Evolutionary conservation across 2,888 invertebrate species (phyloP), one percentile per base, ranked within the genome.

Genomic region (Drosophila setosimentum): DNA sequence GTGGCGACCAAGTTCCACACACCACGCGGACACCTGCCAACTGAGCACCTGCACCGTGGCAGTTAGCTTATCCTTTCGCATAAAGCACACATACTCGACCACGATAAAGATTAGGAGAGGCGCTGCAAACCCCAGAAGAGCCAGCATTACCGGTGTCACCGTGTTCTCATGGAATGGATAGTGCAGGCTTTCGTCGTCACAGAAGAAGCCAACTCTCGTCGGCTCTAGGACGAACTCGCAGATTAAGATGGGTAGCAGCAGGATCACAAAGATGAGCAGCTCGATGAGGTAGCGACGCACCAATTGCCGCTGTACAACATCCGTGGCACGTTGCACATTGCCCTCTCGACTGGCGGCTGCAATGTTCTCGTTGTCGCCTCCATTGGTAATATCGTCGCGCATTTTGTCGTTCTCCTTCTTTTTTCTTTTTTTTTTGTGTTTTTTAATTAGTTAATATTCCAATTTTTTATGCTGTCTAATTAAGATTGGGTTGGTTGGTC

Each of bases 141-240:
- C 89, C 49, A 92, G 69, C 78, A 79, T 74, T 13, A 86, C 68
- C 0, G 82, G 70, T 0, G 83, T 89, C 16, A 92, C 71, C 0
- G 92, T 92, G 24, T 91, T 92, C 0, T 63, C 71, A 16, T 48
- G 73, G 53, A 86, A 92, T 16, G 92, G 92, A 62, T 92, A 92
- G 0, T 81, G 80, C 48, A 92, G 87, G 21, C 79, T 83, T 68
- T 92, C 91, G 51, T 92, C 92, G 48, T 85, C 80, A 61, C 92
- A 92, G 68, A 92, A 92, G 83, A 92, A 92, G 35, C 92, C 92
- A 1, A 92, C 85, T 0, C 82, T 82, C 18, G 76, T 77, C 1
- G 92, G 92, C 49, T 92, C 91, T 18, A 91, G 74, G 16, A 61
- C 86, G 27, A 84, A 87, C 73, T 92, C 92, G 62, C 60, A 91